A percentile compares a stretch with the other conserved stretches of the same genome.
These are phyloP conservation scores for Diplolepis rosae DNA, from an alignment of 2,888 invertebrate genomes.

Conservation along the genomic window DNA sequence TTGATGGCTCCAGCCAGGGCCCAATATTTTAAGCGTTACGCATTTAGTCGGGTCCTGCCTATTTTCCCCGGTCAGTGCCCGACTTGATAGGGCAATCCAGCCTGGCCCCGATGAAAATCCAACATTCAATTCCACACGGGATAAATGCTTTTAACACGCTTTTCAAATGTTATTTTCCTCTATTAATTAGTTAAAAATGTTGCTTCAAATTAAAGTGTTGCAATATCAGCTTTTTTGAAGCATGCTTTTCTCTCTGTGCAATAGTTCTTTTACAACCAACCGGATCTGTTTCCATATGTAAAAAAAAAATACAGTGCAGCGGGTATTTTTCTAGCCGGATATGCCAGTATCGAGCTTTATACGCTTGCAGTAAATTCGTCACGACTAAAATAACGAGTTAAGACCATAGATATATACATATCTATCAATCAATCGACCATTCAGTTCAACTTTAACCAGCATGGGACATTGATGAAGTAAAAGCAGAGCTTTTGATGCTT, in stretches of 20 bases:
- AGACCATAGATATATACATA: not conserved
- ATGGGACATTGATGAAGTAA: slow-evolving; percentile 16
- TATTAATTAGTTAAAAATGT: not conserved
- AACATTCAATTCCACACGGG: not conserved
- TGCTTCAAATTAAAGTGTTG: not conserved
- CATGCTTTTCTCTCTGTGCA: not conserved
- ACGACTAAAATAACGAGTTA: slow-evolving; percentile 9
- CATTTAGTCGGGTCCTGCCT: too few species aligned
- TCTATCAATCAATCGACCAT: slow-evolving; percentile 13
- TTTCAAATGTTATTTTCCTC: not conserved
- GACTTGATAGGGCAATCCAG: too few species aligned
- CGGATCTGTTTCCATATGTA: not conserved
- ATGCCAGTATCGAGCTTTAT: not conserved
- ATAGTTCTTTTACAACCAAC: not conserved
- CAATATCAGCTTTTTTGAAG: not conserved
- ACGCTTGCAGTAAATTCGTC: not conserved
- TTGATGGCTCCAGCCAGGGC: too few species aligned
- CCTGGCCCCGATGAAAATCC: too few species aligned
- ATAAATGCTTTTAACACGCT: not conserved
- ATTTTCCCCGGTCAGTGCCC: too few species aligned
- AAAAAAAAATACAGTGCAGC: not conserved
- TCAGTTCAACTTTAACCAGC: slow-evolving; percentile 17
- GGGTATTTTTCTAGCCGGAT: not conserved
- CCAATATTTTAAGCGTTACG: too few species aligned
- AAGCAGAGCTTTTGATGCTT: slow-evolving; percentile 27